Evolutionary conservation across 1,140 invertebrate genomes (phyloP).

Genomic region (Cylas formicarius): DNA sequence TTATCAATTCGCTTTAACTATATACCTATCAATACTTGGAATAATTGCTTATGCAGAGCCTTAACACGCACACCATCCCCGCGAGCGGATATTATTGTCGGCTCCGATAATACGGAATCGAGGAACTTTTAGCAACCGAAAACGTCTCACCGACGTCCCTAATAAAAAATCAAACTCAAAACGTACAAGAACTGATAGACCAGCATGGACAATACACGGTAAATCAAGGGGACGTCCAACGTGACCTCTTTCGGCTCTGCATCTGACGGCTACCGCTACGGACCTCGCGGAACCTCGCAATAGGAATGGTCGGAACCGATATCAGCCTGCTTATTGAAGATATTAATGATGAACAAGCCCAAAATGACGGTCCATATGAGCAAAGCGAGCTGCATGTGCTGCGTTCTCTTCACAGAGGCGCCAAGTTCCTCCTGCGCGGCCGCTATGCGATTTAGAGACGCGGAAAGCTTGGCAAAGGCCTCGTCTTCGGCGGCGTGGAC

Average conservation of each 20-base stretch:
- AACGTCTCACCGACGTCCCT: no score
- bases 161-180: no score
- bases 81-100: no score
- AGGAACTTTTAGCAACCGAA: no score
- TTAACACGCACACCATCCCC: no score
- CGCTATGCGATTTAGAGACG: conserved; percentile 22
- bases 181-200: conserved; percentile 20
- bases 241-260: conserved; percentile 23
- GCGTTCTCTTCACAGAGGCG: conserved; percentile 22
- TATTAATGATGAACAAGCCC: conserved; percentile 19
- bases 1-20: no score
- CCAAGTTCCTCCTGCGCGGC: conserved; percentile 28
- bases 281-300: conserved; percentile 13
- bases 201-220: conserved; percentile 15
- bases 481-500: conserved; percentile 17
- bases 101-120: no score
- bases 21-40: no score
- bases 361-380: conserved; percentile 26
- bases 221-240: conserved; percentile 17
- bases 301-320: conserved; percentile 6
- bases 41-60: no score
- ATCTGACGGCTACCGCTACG: conserved; percentile 26
- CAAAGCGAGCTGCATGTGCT: conserved; percentile 26
- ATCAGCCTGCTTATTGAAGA: conserved; percentile 12
- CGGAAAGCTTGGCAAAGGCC: conserved; percentile 18